phyloP scores from a whole-genome alignment of 2,113 vertebrate genomes.

The Tylochromis polylepis region DNA sequence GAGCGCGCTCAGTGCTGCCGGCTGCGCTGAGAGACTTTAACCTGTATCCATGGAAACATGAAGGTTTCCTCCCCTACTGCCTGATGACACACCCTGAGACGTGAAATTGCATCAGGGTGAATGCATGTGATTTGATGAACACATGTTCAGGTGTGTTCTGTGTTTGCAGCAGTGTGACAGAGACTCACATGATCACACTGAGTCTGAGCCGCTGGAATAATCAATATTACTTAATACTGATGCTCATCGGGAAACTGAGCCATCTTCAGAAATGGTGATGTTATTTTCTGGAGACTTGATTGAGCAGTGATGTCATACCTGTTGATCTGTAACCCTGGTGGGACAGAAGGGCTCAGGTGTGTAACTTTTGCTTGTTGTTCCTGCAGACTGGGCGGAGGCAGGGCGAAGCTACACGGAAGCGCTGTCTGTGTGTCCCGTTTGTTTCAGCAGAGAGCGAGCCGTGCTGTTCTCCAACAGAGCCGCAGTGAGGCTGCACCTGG shows the following conservation, averaged over 20 bases:
- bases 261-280: neutral
- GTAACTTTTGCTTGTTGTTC: neutral
- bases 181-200: neutral
- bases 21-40: neutral
- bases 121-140: neutral
- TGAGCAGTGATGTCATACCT: neutral
- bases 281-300: no score
- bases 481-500: slow-evolving; percentile 53
- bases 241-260: neutral
- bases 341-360: neutral
- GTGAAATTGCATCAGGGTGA: neutral
- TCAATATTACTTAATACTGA: neutral
- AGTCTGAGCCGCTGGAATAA: neutral
- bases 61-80: neutral
- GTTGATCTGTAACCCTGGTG: neutral
- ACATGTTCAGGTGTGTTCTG: neutral
- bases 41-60: neutral
- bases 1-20: neutral
- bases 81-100: neutral
- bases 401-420: slow-evolving; percentile 49
- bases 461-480: slow-evolving; percentile 65
- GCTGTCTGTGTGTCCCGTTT: slow-evolving; percentile 33
- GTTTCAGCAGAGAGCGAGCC: slow-evolving; percentile 41
- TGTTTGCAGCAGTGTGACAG: neutral
- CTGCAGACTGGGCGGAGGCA: slow-evolving; percentile 44